These are phyloP conservation scores for Paradoxurus hermaphroditus DNA, from an alignment of 2,113 vertebrate species.

Conservation along the genomic window DNA sequence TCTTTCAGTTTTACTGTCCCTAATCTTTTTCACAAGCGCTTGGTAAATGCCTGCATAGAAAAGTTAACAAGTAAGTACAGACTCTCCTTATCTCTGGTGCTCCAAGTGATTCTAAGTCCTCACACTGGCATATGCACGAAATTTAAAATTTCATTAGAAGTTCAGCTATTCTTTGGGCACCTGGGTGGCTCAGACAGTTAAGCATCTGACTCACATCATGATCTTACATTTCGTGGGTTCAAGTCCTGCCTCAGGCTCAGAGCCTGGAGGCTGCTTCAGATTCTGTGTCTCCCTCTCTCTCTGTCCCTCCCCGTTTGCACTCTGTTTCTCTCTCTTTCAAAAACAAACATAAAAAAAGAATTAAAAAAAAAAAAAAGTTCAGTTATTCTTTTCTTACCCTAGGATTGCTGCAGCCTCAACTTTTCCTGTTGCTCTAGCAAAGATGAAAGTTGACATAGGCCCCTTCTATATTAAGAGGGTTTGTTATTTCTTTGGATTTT, in stretches of 20 bases:
- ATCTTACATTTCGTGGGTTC: too few relatives aligned
- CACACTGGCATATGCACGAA: not conserved
- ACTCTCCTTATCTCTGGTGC: not conserved
- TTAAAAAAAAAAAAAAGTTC: not conserved
- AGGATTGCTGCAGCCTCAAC: not conserved
- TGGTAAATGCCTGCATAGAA: not conserved
- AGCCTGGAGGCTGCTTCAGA: too few relatives aligned
- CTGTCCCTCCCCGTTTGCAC: too few relatives aligned
- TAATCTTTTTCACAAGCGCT: not conserved
- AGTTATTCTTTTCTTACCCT: not conserved
- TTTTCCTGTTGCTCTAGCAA: not conserved
- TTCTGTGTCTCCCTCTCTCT: too few relatives aligned
- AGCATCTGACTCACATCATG: too few relatives aligned
- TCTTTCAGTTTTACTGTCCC: not conserved
- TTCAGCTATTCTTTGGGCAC: not conserved
- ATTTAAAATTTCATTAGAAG: not conserved
- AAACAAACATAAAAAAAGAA: too few relatives aligned
- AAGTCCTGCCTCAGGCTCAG: too few relatives aligned
- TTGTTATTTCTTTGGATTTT: not conserved
- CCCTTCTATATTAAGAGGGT: not conserved
- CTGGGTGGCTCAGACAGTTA: too few relatives aligned
- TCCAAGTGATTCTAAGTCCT: not conserved
- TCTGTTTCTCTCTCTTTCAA: too few relatives aligned
- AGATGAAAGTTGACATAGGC: not conserved
- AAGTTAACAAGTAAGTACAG: not conserved